Base-by-base conservation (phyloP, 2,888 invertebrate genomes). In the Fissipunctia ypsillon region DNA sequence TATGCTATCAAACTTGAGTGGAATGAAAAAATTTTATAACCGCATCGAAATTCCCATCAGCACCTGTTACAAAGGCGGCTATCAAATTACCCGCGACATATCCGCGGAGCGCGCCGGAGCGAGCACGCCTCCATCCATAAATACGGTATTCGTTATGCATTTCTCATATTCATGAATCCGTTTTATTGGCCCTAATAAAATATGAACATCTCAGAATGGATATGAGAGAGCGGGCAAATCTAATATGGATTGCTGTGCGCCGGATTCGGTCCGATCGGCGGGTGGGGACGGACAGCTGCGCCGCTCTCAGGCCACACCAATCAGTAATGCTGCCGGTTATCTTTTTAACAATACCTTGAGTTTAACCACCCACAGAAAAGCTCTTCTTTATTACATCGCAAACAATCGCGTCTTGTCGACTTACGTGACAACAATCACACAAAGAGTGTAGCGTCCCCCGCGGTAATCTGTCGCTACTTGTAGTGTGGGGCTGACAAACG, bases 111-210 rank as follows among this genome's bases (percentile, higher is more conserved):
- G 84, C 80, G 85, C 80, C 68, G 89, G 88, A 90, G 91, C 90
- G 93, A 90, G 93, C 92, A 91, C 94, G 94, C 94, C 95, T 94
- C 93, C 92, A 91, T 93, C 96, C 95, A 96, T 96, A 96, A 96
- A 96, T 96, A 96, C 94, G 94, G 92, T 95, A 96, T 96, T 95
- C 95, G 96, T 96, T 95, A 96, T 96, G 96, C 96, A 96, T 96
- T 96, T 96, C 95, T 96, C 96, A 96, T 96, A 96, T 96, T 96
- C 96, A 95, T 96, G 96, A 96, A 96, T 96, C 96, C 96, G 94
- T 96, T 96, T 96, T 96, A 96, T 96, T 96, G 96, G 96, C 95
- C 95, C 93, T 96, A 96, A 96, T 96, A 96, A 96, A 96, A 96
- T 96, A 96, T 96, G 96, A 96, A 96, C 96, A 96, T 96, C 96